Base-by-base conservation (phyloP, 2,797 vertebrate genomes). In the Sebastes vulpes region DNA sequence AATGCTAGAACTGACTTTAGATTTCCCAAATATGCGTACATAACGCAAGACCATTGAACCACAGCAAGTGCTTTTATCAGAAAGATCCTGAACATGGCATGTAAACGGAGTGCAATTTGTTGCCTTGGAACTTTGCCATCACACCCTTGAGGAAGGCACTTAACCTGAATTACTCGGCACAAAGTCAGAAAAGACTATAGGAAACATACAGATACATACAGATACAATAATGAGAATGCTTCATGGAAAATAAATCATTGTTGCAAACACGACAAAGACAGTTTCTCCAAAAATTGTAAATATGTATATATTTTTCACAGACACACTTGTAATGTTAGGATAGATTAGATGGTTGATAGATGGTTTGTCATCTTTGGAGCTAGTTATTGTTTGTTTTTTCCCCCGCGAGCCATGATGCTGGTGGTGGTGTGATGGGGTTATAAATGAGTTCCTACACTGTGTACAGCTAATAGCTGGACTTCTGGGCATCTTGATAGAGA, bases 111-210 rank as follows among this genome's bases (percentile, higher is more conserved):
- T 83, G 82, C 73, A 50, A 72, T 66, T 48, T 80, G 85, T 86
- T 90, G 65, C 48, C 64, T 82, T 94, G 88, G 88, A 85, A 70
- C 82, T 82, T 82, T 87, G 92, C 86, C 84, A 88, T 65, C 42
- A 21, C 72, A 81, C 86, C 83, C 75, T 78, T 70, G 77, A 88
- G 87, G 85, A 80, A 77, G 75, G 61, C 76, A 82, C 81, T 88
- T 89, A 89, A 84, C 70, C 72, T 83, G 73, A 90, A 88, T 89
- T 82, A 71, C 83, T 87, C 56, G 10, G 32, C 38, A 52, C 72
- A 87, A 64, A 50, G 67, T 71, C 50, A 75, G 69, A 65, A 87
- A 73, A 72, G 16, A 64, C 65, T 63, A 7, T 29, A 57, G 26
- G 77, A 86, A 79, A 75, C 57, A 31, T 46, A 28, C 25, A 64